Evolutionary conservation across 2,888 invertebrate species (phyloP).

Genomic region (Rotaria socialis): DNA sequence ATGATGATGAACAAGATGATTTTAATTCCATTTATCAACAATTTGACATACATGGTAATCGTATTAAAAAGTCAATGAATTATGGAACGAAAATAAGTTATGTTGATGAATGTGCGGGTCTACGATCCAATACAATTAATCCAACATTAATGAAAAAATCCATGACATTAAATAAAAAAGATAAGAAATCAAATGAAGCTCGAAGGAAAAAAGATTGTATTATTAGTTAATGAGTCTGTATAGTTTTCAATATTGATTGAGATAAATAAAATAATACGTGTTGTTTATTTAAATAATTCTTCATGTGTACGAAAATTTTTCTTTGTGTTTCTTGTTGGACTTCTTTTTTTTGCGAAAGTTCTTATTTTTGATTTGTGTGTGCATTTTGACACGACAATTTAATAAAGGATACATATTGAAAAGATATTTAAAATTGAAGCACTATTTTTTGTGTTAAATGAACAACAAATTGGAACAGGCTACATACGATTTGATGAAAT

Average conservation of each 20-base stretch:
- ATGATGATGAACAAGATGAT: background rate
- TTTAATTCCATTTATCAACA: background rate
- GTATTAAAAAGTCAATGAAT: background rate
- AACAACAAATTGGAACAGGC: too few species aligned
- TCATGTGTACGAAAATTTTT: background rate
- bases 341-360: background rate
- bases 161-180: background rate
- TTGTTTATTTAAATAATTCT: constrained; percentile 4
- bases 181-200: background rate
- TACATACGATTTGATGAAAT: too few species aligned
- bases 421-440: background rate
- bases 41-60: constrained; percentile 12
- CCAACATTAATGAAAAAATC: background rate
- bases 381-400: background rate
- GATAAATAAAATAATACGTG: background rate
- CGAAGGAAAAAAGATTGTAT: constrained; percentile 32
- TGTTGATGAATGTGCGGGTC: constrained; percentile 33
- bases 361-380: constrained; percentile 29
- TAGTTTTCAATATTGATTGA: background rate
- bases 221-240: background rate
- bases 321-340: background rate
- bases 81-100: constrained; percentile 46
- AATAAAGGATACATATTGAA: background rate
- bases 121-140: background rate
- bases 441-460: too few species aligned